Evolutionary conservation across 1,140 invertebrate genomes (phyloP), one percentile per base, ranked within the genome.

Genomic region (Popillia japonica): DNA sequence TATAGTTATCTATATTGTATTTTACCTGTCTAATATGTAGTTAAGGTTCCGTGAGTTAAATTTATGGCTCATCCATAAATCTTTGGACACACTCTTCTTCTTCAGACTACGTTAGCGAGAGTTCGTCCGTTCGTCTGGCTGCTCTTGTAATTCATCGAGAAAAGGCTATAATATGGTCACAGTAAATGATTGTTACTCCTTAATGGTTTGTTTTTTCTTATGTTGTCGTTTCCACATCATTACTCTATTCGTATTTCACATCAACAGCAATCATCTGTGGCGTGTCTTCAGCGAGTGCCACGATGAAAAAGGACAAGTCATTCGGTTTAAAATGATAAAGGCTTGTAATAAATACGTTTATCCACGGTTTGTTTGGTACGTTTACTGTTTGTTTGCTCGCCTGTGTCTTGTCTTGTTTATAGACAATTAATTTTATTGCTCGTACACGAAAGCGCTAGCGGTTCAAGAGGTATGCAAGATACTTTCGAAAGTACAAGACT

Each of bases 1-100:
- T 78, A 78, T 73, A 78, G 78, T 73, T 64, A 73, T 75, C 74
- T 78, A 73, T 78, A 78, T 78, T 73, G 78, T 78, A 78, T 78
- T 78, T 78, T 78, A 78, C 78, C 78, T 78, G 78, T 78, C 78
- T 78, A 78, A 78, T 78, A 78, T 78, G 78, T 78, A 78, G 78
- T 78, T 78, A 78, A 78, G 74, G 72, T 59, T 17, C 27, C 23
- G 27, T 34, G 55, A 75, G 78, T 73, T 55, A 44, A 78, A 78
- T 78, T 78, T 78, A 78, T 78, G 72, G 42, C 72, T n/a, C 6
- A 48, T 40, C 40, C 78, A 78, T 78, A 78, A 78, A 78, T 78
- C 78, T 78, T 59, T 22, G 42, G 78, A 61, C 78, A 68, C 78
- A 78, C 78, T 78, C 74, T 41, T 55, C 22, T n/a, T 34, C 27